These are phyloP conservation scores for Dendroctonus ponderosae DNA, from an alignment of 1,140 invertebrate genomes.

Conservation along the genomic window DNA sequence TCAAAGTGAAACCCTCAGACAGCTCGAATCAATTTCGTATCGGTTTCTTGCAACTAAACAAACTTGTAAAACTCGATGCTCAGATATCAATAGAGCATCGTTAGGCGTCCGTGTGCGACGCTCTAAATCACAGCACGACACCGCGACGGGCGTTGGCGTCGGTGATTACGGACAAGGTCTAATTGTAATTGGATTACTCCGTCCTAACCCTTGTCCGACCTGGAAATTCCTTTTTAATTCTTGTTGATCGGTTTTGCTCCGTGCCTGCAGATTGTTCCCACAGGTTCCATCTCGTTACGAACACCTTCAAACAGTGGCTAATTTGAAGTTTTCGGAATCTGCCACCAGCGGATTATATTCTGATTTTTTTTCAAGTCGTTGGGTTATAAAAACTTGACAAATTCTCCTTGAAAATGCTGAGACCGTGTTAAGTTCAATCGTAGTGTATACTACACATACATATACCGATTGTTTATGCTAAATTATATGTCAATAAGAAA, in stretches of 20 bases:
- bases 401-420: too few species aligned
- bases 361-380: too few species aligned
- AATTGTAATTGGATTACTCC: conserved; percentile 33
- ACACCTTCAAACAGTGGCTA: too few species aligned
- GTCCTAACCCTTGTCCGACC: conserved; percentile 2
- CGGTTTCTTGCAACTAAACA: conserved; percentile 20
- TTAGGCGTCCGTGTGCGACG: conserved; percentile 28
- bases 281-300: too few species aligned
- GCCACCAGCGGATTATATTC: too few species aligned
- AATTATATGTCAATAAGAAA: too few species aligned
- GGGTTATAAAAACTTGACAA: too few species aligned
- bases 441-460: too few species aligned
- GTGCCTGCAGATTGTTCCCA: too few species aligned
- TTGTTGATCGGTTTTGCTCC: not conserved
- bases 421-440: too few species aligned
- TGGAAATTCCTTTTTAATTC: conserved; percentile 23
- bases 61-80: conserved; percentile 17
- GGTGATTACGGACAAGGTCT: conserved; percentile 26
- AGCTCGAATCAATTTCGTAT: conserved; percentile 13
- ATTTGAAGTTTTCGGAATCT: too few species aligned
- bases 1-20: not conserved
- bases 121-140: conserved; percentile 15
- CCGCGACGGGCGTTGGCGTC: conserved; percentile 11
- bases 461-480: too few species aligned
- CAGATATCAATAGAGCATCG: conserved; percentile 13